Evolutionary conservation across 1,140 invertebrate genomes (phyloP), one percentile per base, ranked within the genome.

Genomic region (Marisa cornuarietis): DNA sequence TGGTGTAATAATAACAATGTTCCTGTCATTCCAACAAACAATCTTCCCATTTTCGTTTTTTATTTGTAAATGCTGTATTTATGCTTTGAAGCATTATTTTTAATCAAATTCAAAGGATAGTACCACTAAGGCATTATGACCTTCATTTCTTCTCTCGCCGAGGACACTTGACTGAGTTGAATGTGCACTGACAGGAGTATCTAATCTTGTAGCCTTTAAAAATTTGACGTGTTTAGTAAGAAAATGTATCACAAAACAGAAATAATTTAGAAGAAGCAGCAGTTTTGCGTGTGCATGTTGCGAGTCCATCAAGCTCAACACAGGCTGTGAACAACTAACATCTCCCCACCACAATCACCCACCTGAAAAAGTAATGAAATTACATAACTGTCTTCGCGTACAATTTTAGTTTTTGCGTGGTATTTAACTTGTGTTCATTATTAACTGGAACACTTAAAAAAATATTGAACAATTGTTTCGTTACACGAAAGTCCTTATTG

Each of bases 391-490:
- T 58, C 61, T 65, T 22, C 75, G 14, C 31, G n/a, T 54, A 61
- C 20, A 68, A 61, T 78, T 51, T 54, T 20, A 71, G 20, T 20
- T 54, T 79, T 31, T 62, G 49, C 22, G 71, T 62, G 20, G 66
- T n/a, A n/a, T n/a, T n/a, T n/a, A n/a, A n/a, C n/a, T n/a, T n/a
- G n/a, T n/a, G n/a, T n/a, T n/a, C n/a, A n/a, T 16, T 62, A 62
- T 73, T 62, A 13, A 74, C 31, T 66, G 11, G 24, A 68, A 52
- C n/a, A 16, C 18, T 4, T 69, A 31, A 69, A 49, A 31, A 24
- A 49, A 49, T 65, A 68, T 65, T 74, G n/a, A 0, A n/a, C 24
- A 51, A 51, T 51, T 20, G 79, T 78, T 22, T 54, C 49, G 22
- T 52, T 10, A 63, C 10, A 69, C 11, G 22, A 31, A n/a, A 62